A percentile compares a stretch with the other conserved stretches of the same genome.
phyloP scores from a whole-genome alignment of 2,113 vertebrate genomes.

The Camarhynchus parvulus region DNA sequence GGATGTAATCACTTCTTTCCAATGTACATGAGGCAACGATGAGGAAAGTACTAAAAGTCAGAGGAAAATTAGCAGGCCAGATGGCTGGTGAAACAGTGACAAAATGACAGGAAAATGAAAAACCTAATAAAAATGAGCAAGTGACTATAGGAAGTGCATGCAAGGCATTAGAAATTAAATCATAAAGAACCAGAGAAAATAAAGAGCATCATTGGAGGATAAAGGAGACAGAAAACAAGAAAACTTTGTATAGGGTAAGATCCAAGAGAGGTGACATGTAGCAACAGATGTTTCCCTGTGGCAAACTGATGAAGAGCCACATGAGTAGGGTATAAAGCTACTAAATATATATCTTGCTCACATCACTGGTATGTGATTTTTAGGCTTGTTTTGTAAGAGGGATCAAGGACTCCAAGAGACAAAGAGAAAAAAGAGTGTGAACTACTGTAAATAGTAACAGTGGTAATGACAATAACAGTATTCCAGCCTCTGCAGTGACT shows the following conservation, averaged over 20 bases:
- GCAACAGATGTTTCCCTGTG: slow-evolving; percentile 41
- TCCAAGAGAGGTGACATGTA: neutral
- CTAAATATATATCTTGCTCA: neutral
- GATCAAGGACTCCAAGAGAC: neutral
- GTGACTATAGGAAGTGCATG: slow-evolving; percentile 9
- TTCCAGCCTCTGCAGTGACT: neutral
- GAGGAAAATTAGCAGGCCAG: slow-evolving; percentile 48
- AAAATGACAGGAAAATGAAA: slow-evolving; percentile 43
- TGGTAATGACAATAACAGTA: neutral
- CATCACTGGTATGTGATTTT: neutral
- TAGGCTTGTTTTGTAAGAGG: neutral
- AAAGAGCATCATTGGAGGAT: neutral
- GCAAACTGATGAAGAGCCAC: slow-evolving; percentile 12
- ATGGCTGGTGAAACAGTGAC: slow-evolving; percentile 45
- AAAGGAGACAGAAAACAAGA: neutral
- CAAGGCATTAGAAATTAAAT: slow-evolving; percentile 24
- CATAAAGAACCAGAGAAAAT: neutral
- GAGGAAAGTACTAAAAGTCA: slow-evolving; percentile 48
- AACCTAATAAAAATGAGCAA: slow-evolving; percentile 54
- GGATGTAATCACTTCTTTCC: slow-evolving; percentile 36
- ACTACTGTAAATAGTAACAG: neutral
- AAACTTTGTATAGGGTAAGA: neutral
- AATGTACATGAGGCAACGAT: slow-evolving; percentile 39
- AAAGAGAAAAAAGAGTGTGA: neutral
- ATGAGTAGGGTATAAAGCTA: neutral